phyloP scores from a whole-genome alignment of 2,797 vertebrate genomes.

The Hipposideros larvatus region DNA sequence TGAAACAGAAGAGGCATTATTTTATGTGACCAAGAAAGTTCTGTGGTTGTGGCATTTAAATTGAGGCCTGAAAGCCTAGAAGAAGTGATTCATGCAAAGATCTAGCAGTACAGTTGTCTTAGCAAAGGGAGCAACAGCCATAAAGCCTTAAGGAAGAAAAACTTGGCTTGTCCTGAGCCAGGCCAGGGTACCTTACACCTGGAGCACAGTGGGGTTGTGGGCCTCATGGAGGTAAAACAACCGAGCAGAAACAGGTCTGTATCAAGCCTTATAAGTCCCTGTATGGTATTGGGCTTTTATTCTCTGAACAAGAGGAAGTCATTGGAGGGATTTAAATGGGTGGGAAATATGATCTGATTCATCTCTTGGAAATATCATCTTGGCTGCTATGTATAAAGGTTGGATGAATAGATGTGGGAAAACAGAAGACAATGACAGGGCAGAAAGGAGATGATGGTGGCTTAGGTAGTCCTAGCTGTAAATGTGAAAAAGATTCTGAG shows the following conservation, averaged over 20 bases:
- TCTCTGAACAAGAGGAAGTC: not conserved
- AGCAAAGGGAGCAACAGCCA: not conserved
- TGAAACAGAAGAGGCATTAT: not conserved
- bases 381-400: not conserved
- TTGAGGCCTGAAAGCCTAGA: not conserved
- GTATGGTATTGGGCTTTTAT: not conserved
- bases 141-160: not conserved
- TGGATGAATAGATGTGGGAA: not conserved
- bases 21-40: not conserved
- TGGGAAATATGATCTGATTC: not conserved
- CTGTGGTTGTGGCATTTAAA: not conserved
- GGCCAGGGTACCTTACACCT: not conserved
- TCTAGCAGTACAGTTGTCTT: not conserved
- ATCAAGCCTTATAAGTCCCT: not conserved
- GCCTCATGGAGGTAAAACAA: not conserved
- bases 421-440: not conserved
- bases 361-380: not conserved
- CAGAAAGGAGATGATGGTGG: not conserved
- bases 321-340: not conserved
- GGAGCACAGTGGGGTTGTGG: not conserved
- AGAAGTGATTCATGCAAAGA: not conserved
- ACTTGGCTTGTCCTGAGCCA: not conserved
- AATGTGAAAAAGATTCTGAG: not conserved
- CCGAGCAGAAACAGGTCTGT: too few relatives aligned
- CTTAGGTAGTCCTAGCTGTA: not conserved